phyloP scores from a whole-genome alignment of 2,888 invertebrate species.

The Habroteleia sp. region DNA sequence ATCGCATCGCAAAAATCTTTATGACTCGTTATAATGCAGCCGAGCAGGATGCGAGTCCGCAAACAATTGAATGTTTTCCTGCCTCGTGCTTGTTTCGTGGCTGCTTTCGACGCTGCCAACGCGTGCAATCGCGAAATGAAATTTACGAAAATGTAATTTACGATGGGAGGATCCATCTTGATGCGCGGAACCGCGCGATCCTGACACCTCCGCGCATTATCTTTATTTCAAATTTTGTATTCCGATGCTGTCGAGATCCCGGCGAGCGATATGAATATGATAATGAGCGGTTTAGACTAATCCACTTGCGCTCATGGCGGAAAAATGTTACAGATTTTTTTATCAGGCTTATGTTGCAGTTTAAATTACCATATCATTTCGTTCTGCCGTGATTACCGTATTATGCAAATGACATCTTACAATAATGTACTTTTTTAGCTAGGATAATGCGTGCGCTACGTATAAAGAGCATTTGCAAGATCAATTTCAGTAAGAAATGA shows the following conservation, averaged over 20 bases:
- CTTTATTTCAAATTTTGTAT: slow-evolving; percentile 50
- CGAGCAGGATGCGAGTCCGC: slow-evolving; percentile 62
- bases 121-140: slow-evolving; percentile 60
- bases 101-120: slow-evolving; percentile 51
- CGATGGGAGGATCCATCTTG: slow-evolving; percentile 57
- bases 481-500: too few species aligned
- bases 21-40: slow-evolving; percentile 66
- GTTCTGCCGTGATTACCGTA: slow-evolving; percentile 11
- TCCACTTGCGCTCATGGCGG: slow-evolving; percentile 42
- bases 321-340: slow-evolving; percentile 58
- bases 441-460: too few species aligned
- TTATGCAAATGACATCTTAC: slow-evolving; percentile 17
- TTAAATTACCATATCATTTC: slow-evolving; percentile 51
- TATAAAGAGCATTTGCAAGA: too few species aligned
- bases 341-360: slow-evolving; percentile 28
- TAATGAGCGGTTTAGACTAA: slow-evolving; percentile 54
- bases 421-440: neutral
- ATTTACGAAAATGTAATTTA: slow-evolving; percentile 63
- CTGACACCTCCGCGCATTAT: slow-evolving; percentile 55
- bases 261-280: slow-evolving; percentile 40
- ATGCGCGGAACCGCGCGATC: slow-evolving; percentile 48
- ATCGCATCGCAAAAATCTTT: slow-evolving; percentile 71
- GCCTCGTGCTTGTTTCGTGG: slow-evolving; percentile 57
- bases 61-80: slow-evolving; percentile 65
- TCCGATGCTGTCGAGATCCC: slow-evolving; percentile 34